Conservation (phyloP, 2,797 vertebrate species). For the Phoeniculus purpureus region DNA sequence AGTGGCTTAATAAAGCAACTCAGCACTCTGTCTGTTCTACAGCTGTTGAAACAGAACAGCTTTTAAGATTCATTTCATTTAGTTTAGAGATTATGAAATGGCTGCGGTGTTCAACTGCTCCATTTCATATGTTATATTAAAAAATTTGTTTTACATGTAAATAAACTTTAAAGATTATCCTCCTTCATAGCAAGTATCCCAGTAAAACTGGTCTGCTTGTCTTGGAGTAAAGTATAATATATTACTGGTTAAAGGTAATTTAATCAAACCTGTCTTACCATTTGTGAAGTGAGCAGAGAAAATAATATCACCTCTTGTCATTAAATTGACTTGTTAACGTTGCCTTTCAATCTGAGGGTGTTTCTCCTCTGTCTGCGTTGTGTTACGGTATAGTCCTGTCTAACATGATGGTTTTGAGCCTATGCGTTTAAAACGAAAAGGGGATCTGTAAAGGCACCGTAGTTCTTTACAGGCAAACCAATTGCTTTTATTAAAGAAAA, state of each 20-base stretch:
- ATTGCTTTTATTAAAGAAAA: not conserved
- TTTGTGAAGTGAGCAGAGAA: constrained; percentile 47
- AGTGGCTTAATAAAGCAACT: not conserved
- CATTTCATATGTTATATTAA: constrained; percentile 60
- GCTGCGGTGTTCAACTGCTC: constrained; percentile 55
- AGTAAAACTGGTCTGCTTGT: constrained; percentile 74
- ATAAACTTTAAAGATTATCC: constrained; percentile 47
- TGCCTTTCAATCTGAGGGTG: not conserved
- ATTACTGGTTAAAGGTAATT: constrained; percentile 61
- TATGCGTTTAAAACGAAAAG: not conserved
- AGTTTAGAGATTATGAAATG: constrained; percentile 54
- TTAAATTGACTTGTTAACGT: constrained; percentile 39
- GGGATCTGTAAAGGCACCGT: not conserved
- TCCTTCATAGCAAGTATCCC: constrained; percentile 55
- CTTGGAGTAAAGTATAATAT: constrained; percentile 68
- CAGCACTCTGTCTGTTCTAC: not conserved
- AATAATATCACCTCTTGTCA: not conserved
- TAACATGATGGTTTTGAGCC: not conserved
- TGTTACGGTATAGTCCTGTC: not conserved
- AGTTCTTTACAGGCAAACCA: not conserved
- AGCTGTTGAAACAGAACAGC: constrained; percentile 29
- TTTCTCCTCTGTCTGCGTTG: constrained; percentile 12
- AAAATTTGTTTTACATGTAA: constrained; percentile 49
- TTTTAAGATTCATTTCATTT: constrained; percentile 52
- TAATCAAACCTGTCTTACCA: constrained; percentile 39